phyloP scores from a whole-genome alignment of 2,113 vertebrate genomes.

The Scytalopus superciliaris region DNA sequence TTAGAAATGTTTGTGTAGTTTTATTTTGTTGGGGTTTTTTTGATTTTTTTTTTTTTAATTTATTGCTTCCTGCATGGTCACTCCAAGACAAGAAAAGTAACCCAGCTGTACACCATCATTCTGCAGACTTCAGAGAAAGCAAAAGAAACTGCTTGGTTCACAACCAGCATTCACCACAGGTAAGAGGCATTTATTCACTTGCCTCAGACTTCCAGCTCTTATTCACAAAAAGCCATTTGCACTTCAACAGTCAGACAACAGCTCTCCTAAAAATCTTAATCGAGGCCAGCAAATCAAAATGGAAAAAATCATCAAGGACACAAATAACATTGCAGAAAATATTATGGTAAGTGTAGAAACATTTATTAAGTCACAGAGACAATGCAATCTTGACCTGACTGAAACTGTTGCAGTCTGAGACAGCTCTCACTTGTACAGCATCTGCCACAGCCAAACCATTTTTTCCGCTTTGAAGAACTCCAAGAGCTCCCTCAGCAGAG shows the following conservation, averaged over 20 bases:
- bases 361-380: neutral
- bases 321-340: neutral
- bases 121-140: neutral
- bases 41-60: neutral
- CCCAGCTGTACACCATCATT: neutral
- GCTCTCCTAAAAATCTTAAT: neutral
- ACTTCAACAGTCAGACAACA: neutral
- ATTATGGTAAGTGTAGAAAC: neutral
- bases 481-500: neutral
- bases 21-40: too few relatives aligned
- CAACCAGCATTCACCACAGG: neutral
- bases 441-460: neutral
- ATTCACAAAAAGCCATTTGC: neutral
- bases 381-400: neutral
- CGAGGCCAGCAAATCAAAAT: neutral
- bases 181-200: neutral
- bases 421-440: neutral
- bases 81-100: neutral
- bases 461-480: neutral
- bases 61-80: slow-evolving; percentile 31
- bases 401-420: neutral
- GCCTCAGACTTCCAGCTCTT: neutral
- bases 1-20: neutral
- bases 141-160: neutral
- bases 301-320: neutral